phyloP scores from a whole-genome alignment of 2,113 vertebrate genomes.

The Anoplopoma fimbria region DNA sequence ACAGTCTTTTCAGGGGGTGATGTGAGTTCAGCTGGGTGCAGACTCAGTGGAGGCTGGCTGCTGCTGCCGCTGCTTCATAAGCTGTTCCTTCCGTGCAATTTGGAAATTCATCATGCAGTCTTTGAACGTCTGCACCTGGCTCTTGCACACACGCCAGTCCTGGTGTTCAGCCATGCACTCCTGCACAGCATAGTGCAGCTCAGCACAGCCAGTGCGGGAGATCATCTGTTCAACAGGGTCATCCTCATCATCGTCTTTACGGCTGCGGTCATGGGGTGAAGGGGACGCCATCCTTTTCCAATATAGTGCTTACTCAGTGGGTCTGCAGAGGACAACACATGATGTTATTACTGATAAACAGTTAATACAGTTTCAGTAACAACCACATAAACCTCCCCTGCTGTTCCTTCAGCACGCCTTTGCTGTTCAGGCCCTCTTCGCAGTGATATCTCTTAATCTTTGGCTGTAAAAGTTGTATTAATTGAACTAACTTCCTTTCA shows the following conservation, averaged over 20 bases:
- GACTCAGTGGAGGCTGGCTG: conserved; percentile 30
- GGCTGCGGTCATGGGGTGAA: conserved; percentile 84
- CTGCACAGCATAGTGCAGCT: conserved; percentile 89
- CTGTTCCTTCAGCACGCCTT: background rate
- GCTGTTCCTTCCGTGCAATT: conserved; percentile 74
- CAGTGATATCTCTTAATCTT: background rate
- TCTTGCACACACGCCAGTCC: conserved; percentile 93
- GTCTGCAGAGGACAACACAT: conserved; percentile 8
- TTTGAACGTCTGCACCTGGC: conserved; percentile 87
- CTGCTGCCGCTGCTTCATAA: conserved; percentile 57
- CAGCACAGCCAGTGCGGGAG: conserved; percentile 87
- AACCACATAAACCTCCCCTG: background rate
- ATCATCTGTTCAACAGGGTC: conserved; percentile 92
- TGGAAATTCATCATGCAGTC: conserved; percentile 90
- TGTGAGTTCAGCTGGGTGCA: conserved; percentile 41
- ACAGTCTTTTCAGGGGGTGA: background rate
- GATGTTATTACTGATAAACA: background rate
- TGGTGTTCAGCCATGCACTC: conserved; percentile 93
- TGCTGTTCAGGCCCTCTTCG: background rate
- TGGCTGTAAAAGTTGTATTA: background rate
- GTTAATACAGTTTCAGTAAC: background rate
- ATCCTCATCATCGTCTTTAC: conserved; percentile 76
- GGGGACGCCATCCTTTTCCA: conserved; percentile 81
- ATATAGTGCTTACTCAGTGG: background rate
- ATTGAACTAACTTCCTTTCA: background rate